A percentile compares a stretch with the other conserved stretches of the same genome.
phyloP scores from a whole-genome alignment of 2,797 vertebrate genomes.

The Eulemur coronatus region DNA sequence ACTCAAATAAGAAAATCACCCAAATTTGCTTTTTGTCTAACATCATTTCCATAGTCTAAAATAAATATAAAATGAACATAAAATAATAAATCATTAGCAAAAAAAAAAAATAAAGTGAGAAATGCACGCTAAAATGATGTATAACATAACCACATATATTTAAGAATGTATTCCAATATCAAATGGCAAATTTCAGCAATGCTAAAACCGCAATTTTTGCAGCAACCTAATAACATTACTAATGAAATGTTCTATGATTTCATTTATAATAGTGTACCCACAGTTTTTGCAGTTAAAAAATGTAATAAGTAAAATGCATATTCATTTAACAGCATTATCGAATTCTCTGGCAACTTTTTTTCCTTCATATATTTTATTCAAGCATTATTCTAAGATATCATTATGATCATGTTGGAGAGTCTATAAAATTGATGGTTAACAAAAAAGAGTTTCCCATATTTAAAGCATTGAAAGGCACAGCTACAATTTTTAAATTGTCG shows the following conservation, averaged over 20 bases:
- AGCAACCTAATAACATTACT: neutral
- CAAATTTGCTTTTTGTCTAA: too few relatives aligned
- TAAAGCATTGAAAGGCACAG: neutral
- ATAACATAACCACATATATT: too few relatives aligned
- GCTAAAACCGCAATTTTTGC: too few relatives aligned
- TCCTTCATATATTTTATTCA: neutral
- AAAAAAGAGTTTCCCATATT: neutral
- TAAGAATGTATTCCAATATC: too few relatives aligned
- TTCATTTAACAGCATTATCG: neutral
- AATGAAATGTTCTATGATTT: neutral
- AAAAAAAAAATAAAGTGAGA: too few relatives aligned
- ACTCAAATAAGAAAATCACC: too few relatives aligned
- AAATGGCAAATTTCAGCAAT: too few relatives aligned
- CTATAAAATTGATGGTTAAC: neutral
- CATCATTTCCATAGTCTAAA: too few relatives aligned
- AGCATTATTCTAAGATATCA: neutral
- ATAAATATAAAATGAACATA: too few relatives aligned
- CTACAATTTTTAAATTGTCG: neutral
- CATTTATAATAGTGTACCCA: neutral
- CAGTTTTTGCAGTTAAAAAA: neutral
- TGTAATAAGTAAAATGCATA: neutral
- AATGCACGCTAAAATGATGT: too few relatives aligned
- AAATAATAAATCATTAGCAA: too few relatives aligned
- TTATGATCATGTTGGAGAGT: neutral
- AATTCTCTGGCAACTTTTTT: neutral